Evolutionary conservation across 1,140 invertebrate genomes (phyloP), one percentile per base, ranked within the genome.

Genomic region (Dendrolimus punctatus): DNA sequence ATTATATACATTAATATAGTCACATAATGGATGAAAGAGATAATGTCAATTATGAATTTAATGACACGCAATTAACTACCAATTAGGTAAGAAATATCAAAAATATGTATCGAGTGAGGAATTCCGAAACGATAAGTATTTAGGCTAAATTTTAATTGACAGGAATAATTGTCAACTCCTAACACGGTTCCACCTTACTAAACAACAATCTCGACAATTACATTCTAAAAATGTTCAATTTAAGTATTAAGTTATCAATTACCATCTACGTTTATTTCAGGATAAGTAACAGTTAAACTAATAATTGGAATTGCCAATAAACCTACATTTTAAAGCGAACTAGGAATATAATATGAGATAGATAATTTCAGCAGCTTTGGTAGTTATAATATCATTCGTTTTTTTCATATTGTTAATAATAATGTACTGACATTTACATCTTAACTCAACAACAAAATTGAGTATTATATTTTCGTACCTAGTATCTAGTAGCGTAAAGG

Each of bases 331-430:
- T 85, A 85, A 85, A 83, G 80, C 82, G 77, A 80, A 83, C 80
- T 85, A 85, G 78, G 82, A 85, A 85, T 85, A 85, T 69, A 73
- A 76, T 75, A 78, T 81, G 80, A 85, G 76, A 83, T 82, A 85
- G 77, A 80, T 78, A 80, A 82, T 80, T 82, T 85, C 79, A 80
- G 71, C 72, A 78, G 73, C 82, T 85, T 85, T 83, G 82, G 82
- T 80, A 80, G 76, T 74, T 23, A 68, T 76, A 79, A 80, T 84
- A 80, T 79, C 72, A 76, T 75, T 71, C 55, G 55, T 65, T 71
- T 57, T 60, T 23, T 23, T 23, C n/a, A 59, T 68, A 59, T 68
- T 63, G 54, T 62, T 62, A 63, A 42, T 23, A 23, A 23, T 23
- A 23, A 56, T 63, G 57, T 60, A 58, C 52, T 53, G 58, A 55